phyloP scores from a whole-genome alignment of 2,888 invertebrate genomes.

The Colostygia pectinataria region DNA sequence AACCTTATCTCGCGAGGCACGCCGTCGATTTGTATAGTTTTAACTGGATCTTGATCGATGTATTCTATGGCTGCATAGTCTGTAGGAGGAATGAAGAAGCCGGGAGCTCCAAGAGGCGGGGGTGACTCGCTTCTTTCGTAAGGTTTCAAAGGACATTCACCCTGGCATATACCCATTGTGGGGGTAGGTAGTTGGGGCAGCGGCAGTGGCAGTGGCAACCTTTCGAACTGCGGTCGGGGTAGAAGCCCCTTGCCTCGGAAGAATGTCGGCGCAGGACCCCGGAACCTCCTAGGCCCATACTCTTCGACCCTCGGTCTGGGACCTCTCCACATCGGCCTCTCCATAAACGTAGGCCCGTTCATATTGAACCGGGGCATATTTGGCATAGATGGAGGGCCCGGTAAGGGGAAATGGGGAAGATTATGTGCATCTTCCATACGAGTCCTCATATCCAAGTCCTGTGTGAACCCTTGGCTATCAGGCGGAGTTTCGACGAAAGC shows the following conservation, averaged over 20 bases:
- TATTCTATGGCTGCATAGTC: slow-evolving; percentile 68
- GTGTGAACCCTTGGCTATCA: slow-evolving; percentile 53
- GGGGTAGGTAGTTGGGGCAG: slow-evolving; percentile 62
- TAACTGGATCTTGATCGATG: slow-evolving; percentile 86
- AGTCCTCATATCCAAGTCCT: slow-evolving; percentile 71
- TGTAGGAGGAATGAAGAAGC: slow-evolving; percentile 62
- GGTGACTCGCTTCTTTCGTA: slow-evolving; percentile 64
- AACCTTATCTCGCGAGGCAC: slow-evolving; percentile 91
- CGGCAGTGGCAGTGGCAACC: slow-evolving; percentile 53
- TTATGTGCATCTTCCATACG: slow-evolving; percentile 19
- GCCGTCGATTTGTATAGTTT: slow-evolving; percentile 92
- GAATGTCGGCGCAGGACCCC: slow-evolving; percentile 59
- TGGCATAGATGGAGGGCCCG: slow-evolving; percentile 59
- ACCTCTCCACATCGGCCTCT: slow-evolving; percentile 60
- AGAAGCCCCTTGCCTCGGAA: slow-evolving; percentile 60
- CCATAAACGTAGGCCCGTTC: slow-evolving; percentile 15
- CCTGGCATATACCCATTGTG: slow-evolving; percentile 63
- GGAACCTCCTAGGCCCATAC: slow-evolving; percentile 59
- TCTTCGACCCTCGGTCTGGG: slow-evolving; percentile 62
- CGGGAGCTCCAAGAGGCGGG: slow-evolving; percentile 68
- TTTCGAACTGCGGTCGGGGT: slow-evolving; percentile 52
- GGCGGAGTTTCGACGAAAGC: slow-evolving; percentile 58
- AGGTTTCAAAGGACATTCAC: slow-evolving; percentile 59
- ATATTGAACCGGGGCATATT: slow-evolving; percentile 19
- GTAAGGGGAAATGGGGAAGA: slow-evolving; percentile 42